These are phyloP conservation scores for Geodia barretti DNA, from an alignment of 37 sponge, comb jelly and placozoan genomes.

Conservation along the genomic window DNA sequence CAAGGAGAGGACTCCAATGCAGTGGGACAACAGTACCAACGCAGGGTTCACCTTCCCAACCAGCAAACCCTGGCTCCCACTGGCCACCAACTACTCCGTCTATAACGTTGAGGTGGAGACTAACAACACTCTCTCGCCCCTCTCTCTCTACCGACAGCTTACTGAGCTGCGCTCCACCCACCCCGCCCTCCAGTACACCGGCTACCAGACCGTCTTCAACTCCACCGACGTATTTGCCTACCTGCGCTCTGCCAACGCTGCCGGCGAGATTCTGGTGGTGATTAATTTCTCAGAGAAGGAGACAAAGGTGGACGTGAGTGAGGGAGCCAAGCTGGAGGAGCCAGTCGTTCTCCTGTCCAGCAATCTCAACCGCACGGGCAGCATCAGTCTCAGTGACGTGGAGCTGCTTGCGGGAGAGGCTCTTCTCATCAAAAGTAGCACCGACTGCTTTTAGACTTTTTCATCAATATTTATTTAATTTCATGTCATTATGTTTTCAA, in stretches of 20 bases:
- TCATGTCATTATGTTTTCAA: too few relatives aligned
- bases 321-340: neutral
- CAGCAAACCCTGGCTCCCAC: conserved; percentile 78
- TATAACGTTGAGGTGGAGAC: conserved; percentile 66
- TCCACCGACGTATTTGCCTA: conserved; percentile 46
- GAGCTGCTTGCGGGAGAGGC: conserved; percentile 40
- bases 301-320: conserved; percentile 5
- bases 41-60: conserved; percentile 73
- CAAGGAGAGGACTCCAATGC: conserved; percentile 90
- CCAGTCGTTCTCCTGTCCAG: conserved; percentile 18
- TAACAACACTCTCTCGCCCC: conserved; percentile 31
- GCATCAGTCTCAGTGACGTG: neutral
- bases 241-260: conserved; percentile 37
- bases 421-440: conserved; percentile 25
- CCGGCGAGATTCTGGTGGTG: conserved; percentile 34
- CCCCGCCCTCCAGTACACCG: conserved; percentile 22
- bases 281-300: conserved; percentile 53
- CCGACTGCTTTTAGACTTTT: too few relatives aligned
- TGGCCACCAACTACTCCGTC: conserved; percentile 52
- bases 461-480: too few relatives aligned
- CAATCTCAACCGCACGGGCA: conserved; percentile 2
- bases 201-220: conserved; percentile 26
- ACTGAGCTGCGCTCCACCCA: conserved; percentile 30
- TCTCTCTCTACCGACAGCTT: conserved; percentile 59
- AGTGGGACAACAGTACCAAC: conserved; percentile 70